A percentile compares a stretch with the other conserved stretches of the same genome.
phyloP scores from a whole-genome alignment of 2,113 vertebrate species.

The Notarius lentiginosus region DNA sequence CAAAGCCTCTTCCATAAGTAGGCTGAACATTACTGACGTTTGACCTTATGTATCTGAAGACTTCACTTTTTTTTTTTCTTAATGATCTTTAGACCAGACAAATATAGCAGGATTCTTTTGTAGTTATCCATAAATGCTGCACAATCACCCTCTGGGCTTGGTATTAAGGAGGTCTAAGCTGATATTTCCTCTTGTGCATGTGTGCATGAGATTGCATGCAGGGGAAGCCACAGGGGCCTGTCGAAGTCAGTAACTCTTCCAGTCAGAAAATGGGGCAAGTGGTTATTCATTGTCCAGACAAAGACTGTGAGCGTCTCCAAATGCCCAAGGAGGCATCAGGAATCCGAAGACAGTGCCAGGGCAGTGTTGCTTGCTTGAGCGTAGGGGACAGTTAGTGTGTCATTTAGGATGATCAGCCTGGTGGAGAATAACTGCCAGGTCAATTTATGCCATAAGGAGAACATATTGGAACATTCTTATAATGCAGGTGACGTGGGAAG shows the following conservation, averaged over 20 bases:
- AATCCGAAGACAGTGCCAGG: conserved; percentile 8
- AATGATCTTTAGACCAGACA: conserved; percentile 27
- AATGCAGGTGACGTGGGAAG: conserved; percentile 4
- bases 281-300: conserved; percentile 66
- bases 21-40: conserved; percentile 14
- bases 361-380: conserved; percentile 72
- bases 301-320: conserved; percentile 31
- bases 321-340: conserved; percentile 56
- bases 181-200: conserved; percentile 56
- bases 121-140: conserved; percentile 19
- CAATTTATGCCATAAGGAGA: conserved; percentile 61
- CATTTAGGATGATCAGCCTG: conserved; percentile 76
- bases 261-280: conserved; percentile 70
- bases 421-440: conserved; percentile 68
- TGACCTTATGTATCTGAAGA: conserved; percentile 11
- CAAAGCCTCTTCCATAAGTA: conserved; percentile 23
- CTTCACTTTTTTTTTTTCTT: background rate
- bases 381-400: conserved; percentile 71
- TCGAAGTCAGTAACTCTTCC: conserved; percentile 68
- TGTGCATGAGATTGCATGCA: conserved; percentile 56
- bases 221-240: conserved; percentile 55
- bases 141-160: conserved; percentile 11
- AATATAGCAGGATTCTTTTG: conserved; percentile 30
- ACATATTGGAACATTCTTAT: conserved; percentile 62
- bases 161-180: conserved; percentile 62